Conservation (phyloP, 1,140 invertebrate genomes). For the Drosophila miranda region DNA sequence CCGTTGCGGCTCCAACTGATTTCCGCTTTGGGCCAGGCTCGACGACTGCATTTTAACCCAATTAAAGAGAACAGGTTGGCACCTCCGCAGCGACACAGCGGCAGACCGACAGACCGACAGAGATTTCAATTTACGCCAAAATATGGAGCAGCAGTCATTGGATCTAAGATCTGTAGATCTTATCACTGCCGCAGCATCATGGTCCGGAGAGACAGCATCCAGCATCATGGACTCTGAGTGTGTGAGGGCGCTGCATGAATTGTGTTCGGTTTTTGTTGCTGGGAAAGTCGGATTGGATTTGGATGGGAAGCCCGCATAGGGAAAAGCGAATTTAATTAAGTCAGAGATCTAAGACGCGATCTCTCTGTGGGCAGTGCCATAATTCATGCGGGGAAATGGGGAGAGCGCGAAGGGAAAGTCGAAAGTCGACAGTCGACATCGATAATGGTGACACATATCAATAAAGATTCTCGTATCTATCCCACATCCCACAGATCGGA, state of each 20-base stretch:
- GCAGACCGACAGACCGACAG: conserved; percentile 26
- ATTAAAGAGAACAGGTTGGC: conserved; percentile 74
- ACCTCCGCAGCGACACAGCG: conserved; percentile 45
- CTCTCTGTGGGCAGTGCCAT: conserved; percentile 56
- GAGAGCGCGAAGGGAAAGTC: conserved; percentile 22
- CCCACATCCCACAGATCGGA: conserved; percentile 43
- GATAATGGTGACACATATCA: conserved; percentile 76
- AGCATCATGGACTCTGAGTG: too few species aligned
- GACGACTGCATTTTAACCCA: conserved; percentile 72
- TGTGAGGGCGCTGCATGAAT: conserved; percentile 16
- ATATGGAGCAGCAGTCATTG: conserved; percentile 63
- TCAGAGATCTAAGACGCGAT: conserved; percentile 32
- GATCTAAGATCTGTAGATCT: conserved; percentile 25
- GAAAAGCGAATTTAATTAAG: conserved; percentile 53
- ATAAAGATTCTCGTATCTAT: conserved; percentile 56
- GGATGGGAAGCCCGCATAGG: neutral
- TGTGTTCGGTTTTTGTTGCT: too few species aligned
- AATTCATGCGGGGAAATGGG: conserved; percentile 42
- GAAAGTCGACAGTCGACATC: conserved; percentile 48
- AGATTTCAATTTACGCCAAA: conserved; percentile 67
- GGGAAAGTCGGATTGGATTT: conserved; percentile 9
- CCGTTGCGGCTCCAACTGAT: conserved; percentile 43
- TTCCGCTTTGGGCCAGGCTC: conserved; percentile 65
- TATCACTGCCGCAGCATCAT: conserved; percentile 26
- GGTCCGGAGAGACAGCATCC: conserved; percentile 21